Conservation (phyloP, 2,113 vertebrate species). For the Montifringilla adamsi region DNA sequence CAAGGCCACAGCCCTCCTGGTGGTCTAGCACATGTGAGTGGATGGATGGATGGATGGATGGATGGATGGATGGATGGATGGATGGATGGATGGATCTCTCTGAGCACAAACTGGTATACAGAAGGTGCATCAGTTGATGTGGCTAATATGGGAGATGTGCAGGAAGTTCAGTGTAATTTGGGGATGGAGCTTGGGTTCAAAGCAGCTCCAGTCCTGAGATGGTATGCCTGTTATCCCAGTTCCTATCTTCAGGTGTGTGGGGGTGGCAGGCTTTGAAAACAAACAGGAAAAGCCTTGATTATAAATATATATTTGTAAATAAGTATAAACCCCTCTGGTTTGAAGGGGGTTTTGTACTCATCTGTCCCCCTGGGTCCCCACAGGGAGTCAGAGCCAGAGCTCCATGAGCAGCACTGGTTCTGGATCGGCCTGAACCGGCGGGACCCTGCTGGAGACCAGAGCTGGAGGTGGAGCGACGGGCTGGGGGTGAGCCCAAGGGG, state of each 20-base stretch:
- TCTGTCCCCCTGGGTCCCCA: not conserved
- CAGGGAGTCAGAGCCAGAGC: conserved; percentile 83
- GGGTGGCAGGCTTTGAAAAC: not conserved
- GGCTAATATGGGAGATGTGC: not conserved
- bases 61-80: not conserved
- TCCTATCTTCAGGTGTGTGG: not conserved
- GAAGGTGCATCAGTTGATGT: not conserved
- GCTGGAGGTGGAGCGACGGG: conserved; percentile 95
- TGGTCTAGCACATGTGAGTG: not conserved
- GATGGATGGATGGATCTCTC: not conserved
- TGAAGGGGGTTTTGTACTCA: not conserved
- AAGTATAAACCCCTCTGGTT: not conserved
- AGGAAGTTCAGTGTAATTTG: not conserved
- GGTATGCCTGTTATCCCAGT: rapidly evolving
- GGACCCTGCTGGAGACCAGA: conserved; percentile 80
- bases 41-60: not conserved
- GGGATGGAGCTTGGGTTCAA: not conserved
- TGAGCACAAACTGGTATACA: not conserved
- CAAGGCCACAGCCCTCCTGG: rapidly evolving
- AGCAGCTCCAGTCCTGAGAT: not conserved
- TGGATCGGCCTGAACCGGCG: conserved; percentile 95
- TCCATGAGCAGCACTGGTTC: conserved; percentile 94
- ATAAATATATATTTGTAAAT: not conserved
- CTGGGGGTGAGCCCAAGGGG: conserved; percentile 79
- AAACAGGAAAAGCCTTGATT: not conserved